Evolutionary conservation across 1,140 invertebrate genomes (phyloP), one percentile per base, ranked within the genome.

Genomic region (Drosophila lacteicornis): DNA sequence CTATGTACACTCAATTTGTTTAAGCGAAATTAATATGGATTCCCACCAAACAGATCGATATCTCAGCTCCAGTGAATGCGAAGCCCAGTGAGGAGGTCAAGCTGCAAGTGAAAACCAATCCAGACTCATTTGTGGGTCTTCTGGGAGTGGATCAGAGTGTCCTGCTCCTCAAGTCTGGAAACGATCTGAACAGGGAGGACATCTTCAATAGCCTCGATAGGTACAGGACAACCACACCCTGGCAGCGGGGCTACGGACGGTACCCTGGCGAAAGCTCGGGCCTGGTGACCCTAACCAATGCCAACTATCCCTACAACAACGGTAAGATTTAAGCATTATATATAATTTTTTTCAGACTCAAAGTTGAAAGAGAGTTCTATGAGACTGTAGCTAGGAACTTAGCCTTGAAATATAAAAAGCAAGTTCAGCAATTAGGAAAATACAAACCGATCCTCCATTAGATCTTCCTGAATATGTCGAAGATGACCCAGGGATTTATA

Each of bases 121-220:
- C 97, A 1, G 96, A 97, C 88, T 98, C 98, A 1, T 96, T 96
- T 82, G 95, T 99, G 66, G 97, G 97, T 45, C 91, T 99, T 6
- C 93, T 98, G 61, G 98, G 90, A 1, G 95, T 99, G 9, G 98
- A 99, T 93, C 97, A 98, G 91, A 97, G 97, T 93, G 96, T 98
- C 1, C 84, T 97, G 2, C 82, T 97, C 7, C 93, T 99, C 0
- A 96, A 96, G 86, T 86, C 90, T 6, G 91, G 90, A 68, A 95
- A 96, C 69, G 95, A 96, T 91, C 93, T 96, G 6, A 80, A 59
- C 7, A 79, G 82, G 8, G 78, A 91, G 36, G 57, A 82, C 33
- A 80, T 94, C 2, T 86, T 93, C 6, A 81, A 92, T 13, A 93
- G 93, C 57, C 79, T 93, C 70, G 74, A 63, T 62, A 47, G 91